Evolutionary conservation across 2,797 vertebrate genomes (phyloP), one percentile per base, ranked within the genome.

Genomic region (Tauraco hartlaubi): DNA sequence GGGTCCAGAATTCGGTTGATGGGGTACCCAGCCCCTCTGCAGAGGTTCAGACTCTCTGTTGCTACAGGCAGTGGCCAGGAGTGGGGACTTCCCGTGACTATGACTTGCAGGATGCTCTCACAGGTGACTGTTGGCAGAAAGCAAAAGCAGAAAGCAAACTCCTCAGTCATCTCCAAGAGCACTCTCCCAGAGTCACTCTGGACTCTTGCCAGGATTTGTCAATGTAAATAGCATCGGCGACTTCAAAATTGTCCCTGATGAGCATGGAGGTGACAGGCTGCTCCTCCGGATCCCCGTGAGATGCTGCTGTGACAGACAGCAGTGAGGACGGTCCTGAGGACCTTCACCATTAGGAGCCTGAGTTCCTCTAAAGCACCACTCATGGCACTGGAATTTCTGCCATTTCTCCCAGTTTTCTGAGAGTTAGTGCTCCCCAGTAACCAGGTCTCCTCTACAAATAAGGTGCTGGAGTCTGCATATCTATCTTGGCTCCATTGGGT

Each of bases 281-380:
- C 39, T 78, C 41, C 51, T 55, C 54, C 69, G 71, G 37, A 39
- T 69, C 22, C 29, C 21, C 19, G 2, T 19, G 35, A 69, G 46
- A 35, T 78, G 25, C 41, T 59, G 11, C 11, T 2, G 1, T 7
- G 18, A 51, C n/a, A 73, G 55, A 9, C 1, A 5, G 19, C 46
- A 69, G 43, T 10, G 0, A 4, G 7, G 33, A 54, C 0, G 3
- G 22, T 28, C 17, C 48, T 11, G 43, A 73, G 21, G 12, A 85
- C 26, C 6, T 59, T 22, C 33, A 9, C 4, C 1, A 0, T 25
- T 13, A 22, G 26, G 21, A 66, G 5, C 15, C 15, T 0, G 4
- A 41, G 2, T 37, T 74, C 22, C 21, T 59, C 31, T 35, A 31
- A 63, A 15, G 6, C 10, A 13, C 61, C 39, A 21, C 18, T 31